A percentile compares a stretch with the other conserved stretches of the same genome.
Evolutionary conservation across 2,888 invertebrate genomes (phyloP).

Genomic region (Pseudococcus longispinus): DNA sequence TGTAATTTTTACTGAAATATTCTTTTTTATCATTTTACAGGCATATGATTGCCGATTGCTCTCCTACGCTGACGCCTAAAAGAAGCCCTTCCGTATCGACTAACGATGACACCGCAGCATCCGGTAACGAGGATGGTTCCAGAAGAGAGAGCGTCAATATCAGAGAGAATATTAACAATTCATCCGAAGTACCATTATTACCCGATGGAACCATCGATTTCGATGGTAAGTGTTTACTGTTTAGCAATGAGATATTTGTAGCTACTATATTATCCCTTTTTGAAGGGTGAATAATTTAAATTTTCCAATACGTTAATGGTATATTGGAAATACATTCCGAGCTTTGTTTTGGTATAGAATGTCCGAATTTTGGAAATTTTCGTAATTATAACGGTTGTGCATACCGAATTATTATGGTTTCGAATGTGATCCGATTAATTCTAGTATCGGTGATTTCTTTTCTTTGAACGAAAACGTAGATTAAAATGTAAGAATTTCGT

Average conservation of each 20-base stretch:
- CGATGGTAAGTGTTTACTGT: conserved; percentile 70
- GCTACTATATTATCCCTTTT: no score
- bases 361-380: no score
- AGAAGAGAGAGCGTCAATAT: conserved; percentile 56
- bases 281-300: no score
- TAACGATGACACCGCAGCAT: conserved; percentile 52
- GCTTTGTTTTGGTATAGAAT: no score
- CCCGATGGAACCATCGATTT: conserved; percentile 80
- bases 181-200: conserved; percentile 60
- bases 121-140: conserved; percentile 57
- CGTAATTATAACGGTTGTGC: no score
- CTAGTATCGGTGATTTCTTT: no score
- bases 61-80: conserved; percentile 49
- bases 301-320: no score
- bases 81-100: conserved; percentile 50
- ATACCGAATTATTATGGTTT: no score
- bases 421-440: no score
- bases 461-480: no score
- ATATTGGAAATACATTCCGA: no score
- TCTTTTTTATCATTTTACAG: conserved; percentile 35
- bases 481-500: no score
- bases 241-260: neutral
- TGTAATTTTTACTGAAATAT: neutral
- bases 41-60: conserved; percentile 45
- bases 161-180: neutral